Conservation (phyloP, 2,113 vertebrate genomes). For the Halichoerus grypus region DNA sequence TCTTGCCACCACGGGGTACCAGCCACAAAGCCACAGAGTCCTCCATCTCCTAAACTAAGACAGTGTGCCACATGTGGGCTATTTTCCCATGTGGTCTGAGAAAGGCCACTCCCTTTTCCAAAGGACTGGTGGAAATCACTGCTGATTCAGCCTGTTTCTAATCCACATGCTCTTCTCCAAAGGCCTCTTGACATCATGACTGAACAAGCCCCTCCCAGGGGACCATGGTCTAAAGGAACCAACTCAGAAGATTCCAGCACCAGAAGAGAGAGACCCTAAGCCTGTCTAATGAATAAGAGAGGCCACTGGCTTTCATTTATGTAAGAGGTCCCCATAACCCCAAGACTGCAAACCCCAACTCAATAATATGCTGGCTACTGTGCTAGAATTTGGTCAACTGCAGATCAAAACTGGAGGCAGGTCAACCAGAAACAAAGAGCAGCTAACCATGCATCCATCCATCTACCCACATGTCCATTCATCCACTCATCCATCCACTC, state of each 20-base stretch:
- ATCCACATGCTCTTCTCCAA: background rate
- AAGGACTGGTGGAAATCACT: background rate
- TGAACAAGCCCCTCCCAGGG: background rate
- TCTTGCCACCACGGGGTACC: background rate
- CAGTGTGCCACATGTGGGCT: accelerated
- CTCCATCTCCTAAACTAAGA: background rate
- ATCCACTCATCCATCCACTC: accelerated
- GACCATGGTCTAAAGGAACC: background rate
- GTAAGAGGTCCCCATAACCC: background rate
- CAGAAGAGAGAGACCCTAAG: background rate
- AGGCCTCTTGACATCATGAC: too few species aligned
- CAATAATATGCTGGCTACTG: background rate
- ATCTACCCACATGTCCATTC: accelerated
- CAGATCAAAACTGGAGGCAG: background rate
- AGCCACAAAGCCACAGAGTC: background rate
- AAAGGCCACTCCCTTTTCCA: background rate
- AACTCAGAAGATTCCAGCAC: background rate
- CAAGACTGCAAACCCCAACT: background rate
- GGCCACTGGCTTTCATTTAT: background rate
- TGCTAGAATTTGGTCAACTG: background rate
- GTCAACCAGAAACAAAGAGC: background rate
- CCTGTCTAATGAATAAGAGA: background rate
- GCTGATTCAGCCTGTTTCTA: background rate
- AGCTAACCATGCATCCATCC: accelerated
- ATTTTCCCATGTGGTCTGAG: background rate